phyloP scores from a whole-genome alignment of 2,797 vertebrate species.

The Urophycis tenuis region DNA sequence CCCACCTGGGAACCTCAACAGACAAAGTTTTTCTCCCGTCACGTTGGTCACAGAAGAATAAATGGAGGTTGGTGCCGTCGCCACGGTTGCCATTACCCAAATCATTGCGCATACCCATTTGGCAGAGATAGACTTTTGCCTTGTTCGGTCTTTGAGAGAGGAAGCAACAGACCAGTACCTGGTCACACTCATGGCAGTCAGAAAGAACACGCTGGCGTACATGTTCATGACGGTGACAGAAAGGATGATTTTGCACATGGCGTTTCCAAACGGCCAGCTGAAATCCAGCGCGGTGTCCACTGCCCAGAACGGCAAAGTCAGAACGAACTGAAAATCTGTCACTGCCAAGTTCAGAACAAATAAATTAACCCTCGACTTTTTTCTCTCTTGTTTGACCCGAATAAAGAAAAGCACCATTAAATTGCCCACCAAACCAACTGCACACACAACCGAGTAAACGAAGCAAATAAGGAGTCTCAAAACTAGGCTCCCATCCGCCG shows the following conservation, averaged over 20 bases:
- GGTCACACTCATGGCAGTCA: constrained; percentile 56
- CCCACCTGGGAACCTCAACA: constrained; percentile 66
- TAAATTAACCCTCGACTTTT: constrained; percentile 64
- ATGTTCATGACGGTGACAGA: constrained; percentile 61
- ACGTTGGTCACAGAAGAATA: constrained; percentile 69
- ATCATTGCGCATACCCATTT: constrained; percentile 56
- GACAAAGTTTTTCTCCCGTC: constrained; percentile 69
- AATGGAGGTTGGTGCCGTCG: constrained; percentile 67
- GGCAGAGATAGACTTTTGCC: constrained; percentile 41
- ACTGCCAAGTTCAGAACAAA: constrained; percentile 71
- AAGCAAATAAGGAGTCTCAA: constrained; percentile 60
- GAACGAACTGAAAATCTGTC: constrained; percentile 57
- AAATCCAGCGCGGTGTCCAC: constrained; percentile 60
- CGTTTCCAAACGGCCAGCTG: constrained; percentile 61
- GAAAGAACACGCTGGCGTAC: constrained; percentile 61
- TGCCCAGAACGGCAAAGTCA: constrained; percentile 60
- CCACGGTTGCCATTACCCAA: constrained; percentile 67
- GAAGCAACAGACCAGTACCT: constrained; percentile 58
- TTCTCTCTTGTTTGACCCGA: constrained; percentile 57
- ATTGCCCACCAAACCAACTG: constrained; percentile 66
- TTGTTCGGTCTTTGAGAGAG: constrained; percentile 38
- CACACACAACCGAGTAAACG: constrained; percentile 65
- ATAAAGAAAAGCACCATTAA: constrained; percentile 71
- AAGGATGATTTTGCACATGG: constrained; percentile 57
- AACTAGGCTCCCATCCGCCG: constrained; percentile 57